Evolutionary conservation across 2,797 vertebrate genomes (phyloP).

Genomic region (Octomys mimax): DNA sequence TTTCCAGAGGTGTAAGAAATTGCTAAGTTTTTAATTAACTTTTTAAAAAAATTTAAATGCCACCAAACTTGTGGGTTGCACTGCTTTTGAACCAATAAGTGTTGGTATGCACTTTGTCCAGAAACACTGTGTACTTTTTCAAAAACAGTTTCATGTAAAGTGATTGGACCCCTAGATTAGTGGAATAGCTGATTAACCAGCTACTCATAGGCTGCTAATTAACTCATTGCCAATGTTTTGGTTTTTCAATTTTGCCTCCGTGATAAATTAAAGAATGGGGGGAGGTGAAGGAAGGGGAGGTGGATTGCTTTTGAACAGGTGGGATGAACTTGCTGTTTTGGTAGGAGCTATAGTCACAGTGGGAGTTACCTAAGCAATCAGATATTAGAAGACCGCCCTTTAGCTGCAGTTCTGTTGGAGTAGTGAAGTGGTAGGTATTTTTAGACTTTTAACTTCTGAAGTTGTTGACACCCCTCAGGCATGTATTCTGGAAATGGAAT

Average conservation of each 20-base stretch:
- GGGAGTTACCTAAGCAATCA: conserved; percentile 65
- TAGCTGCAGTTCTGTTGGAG: conserved; percentile 72
- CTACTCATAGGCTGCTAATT: conserved; percentile 89
- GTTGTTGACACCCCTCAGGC: conserved; percentile 51
- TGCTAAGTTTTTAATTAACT: conserved; percentile 88
- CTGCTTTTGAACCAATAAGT: conserved; percentile 89
- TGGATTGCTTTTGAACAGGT: conserved; percentile 75
- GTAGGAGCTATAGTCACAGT: conserved; percentile 70
- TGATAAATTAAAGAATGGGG: conserved; percentile 80
- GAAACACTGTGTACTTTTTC: conserved; percentile 84
- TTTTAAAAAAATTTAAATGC: conserved; percentile 88
- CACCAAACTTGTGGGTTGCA: conserved; percentile 91
- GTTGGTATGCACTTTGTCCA: conserved; percentile 87
- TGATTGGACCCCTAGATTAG: conserved; percentile 88
- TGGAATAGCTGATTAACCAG: conserved; percentile 88
- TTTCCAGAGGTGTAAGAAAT: conserved; percentile 90
- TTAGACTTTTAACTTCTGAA: background rate
- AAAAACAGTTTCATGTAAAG: conserved; percentile 89
- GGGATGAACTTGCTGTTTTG: conserved; percentile 82
- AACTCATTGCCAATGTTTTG: conserved; percentile 84
- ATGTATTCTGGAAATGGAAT: conserved; percentile 67
- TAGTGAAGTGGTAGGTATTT: conserved; percentile 64
- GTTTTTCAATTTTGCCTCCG: conserved; percentile 87
- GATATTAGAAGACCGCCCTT: conserved; percentile 62
- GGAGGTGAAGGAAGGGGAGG: conserved; percentile 78